These are phyloP conservation scores for Lingula anatina DNA, from an alignment of 2,888 invertebrate species.

Conservation along the genomic window DNA sequence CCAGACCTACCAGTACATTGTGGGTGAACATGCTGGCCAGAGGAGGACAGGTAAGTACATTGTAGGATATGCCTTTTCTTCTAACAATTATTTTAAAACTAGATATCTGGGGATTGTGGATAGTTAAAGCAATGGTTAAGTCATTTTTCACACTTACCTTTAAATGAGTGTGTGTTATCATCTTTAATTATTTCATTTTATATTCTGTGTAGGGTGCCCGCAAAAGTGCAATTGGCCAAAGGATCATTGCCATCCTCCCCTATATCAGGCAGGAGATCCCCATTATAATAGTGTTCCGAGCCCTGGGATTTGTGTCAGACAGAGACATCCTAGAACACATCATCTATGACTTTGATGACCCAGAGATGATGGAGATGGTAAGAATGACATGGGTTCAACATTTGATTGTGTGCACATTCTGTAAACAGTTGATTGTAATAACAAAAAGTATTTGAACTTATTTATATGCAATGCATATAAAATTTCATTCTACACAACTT, in stretches of 20 bases:
- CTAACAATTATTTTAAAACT: not conserved
- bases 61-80: too few relatives aligned
- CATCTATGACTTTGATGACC: constrained; percentile 99
- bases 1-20: constrained; percentile 92
- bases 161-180: too few relatives aligned
- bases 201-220: constrained; percentile 84
- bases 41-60: constrained; percentile 68
- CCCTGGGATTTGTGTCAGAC: constrained; percentile 98
- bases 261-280: constrained; percentile 99
- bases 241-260: constrained; percentile 95
- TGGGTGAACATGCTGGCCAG: constrained; percentile 99
- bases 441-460: too few relatives aligned
- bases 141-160: not conserved
- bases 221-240: constrained; percentile 96
- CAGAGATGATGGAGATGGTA: constrained; percentile 99
- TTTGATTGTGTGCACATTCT: too few relatives aligned
- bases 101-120: not conserved
- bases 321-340: constrained; percentile 99
- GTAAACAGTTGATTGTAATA: too few relatives aligned
- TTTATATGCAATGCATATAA: too few relatives aligned
- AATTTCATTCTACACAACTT: too few relatives aligned
- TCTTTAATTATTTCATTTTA: too few relatives aligned
- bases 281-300: constrained; percentile 98
- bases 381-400: constrained; percentile 6
- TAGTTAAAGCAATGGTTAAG: not conserved